phyloP scores from a whole-genome alignment of 2,113 vertebrate species.

The Lates calcarifer region DNA sequence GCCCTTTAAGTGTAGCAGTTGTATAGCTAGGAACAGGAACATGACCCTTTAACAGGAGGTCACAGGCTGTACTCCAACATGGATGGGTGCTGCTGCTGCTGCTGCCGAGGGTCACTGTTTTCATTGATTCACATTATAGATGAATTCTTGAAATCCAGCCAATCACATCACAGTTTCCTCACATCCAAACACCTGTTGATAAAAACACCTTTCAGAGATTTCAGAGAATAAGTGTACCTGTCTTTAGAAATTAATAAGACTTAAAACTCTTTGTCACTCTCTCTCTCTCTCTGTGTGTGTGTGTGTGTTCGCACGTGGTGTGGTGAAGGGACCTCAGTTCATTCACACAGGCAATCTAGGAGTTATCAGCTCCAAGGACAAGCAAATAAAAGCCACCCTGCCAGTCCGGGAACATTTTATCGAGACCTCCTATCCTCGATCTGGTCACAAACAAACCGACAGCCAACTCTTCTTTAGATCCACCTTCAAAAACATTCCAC shows the following conservation, averaged over 20 bases:
- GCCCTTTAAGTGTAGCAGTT: background rate
- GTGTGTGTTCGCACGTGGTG: slow-evolving; percentile 44
- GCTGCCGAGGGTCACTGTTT: background rate
- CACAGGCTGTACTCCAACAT: background rate
- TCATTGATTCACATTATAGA: background rate
- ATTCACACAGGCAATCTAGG: slow-evolving; percentile 85
- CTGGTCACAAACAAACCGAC: slow-evolving; percentile 81
- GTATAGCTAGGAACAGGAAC: background rate
- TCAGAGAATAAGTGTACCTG: background rate
- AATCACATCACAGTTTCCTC: background rate
- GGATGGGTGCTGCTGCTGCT: background rate
- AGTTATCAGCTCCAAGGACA: slow-evolving; percentile 87
- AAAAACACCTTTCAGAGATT: slow-evolving; percentile 5
- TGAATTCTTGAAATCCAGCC: background rate
- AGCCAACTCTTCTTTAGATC: slow-evolving; percentile 63
- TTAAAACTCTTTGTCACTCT: background rate
- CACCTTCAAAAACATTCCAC: slow-evolving; percentile 9
- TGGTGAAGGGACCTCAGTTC: slow-evolving; percentile 86
- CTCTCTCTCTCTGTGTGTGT: background rate
- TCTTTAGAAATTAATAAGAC: background rate
- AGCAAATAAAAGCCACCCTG: slow-evolving; percentile 84
- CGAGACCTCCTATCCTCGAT: slow-evolving; percentile 68
- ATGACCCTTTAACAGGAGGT: background rate
- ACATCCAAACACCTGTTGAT: background rate
- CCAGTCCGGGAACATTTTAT: slow-evolving; percentile 82